Percentiles rank a stretch among this genome's conserved stretches.
Conservation (phyloP, 2,113 vertebrate species). For the Protobothrops flavoviridis region DNA sequence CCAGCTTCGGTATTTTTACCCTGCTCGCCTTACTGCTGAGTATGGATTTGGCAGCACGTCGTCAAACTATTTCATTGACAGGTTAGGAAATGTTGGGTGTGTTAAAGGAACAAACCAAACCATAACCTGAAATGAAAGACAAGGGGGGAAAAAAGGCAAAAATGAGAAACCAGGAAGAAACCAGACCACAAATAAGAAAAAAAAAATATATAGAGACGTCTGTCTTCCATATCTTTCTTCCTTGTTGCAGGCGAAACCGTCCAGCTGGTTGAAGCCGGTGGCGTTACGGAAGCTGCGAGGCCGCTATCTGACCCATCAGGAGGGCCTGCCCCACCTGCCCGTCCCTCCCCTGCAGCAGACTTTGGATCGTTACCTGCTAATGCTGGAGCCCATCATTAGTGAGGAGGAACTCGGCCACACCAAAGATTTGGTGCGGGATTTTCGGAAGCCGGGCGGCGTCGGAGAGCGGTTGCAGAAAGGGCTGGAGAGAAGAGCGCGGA, state of each 20-base stretch:
- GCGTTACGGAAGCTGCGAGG: conserved; percentile 71
- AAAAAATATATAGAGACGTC: background rate
- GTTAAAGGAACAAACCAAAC: background rate
- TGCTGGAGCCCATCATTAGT: conserved; percentile 86
- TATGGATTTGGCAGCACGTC: background rate
- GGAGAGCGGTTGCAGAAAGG: conserved; percentile 89
- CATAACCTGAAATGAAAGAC: background rate
- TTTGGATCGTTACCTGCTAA: conserved; percentile 83
- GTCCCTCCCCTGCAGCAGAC: conserved; percentile 89
- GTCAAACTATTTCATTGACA: too few species aligned
- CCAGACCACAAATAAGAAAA: background rate
- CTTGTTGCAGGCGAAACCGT: conserved; percentile 74
- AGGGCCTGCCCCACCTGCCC: conserved; percentile 80
- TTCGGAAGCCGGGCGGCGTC: conserved; percentile 78
- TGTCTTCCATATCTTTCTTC: background rate
- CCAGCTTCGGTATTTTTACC: background rate
- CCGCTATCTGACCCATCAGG: conserved; percentile 87
- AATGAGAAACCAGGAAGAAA: background rate
- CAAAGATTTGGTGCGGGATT: conserved; percentile 77
- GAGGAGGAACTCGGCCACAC: conserved; percentile 83
- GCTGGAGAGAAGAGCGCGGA: conserved; percentile 82
- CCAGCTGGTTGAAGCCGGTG: conserved; percentile 80
- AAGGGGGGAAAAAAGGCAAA: too few species aligned
- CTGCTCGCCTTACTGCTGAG: background rate
- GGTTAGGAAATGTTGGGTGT: background rate